phyloP scores from a whole-genome alignment of 2,113 vertebrate species.

The Lynx canadensis region DNA sequence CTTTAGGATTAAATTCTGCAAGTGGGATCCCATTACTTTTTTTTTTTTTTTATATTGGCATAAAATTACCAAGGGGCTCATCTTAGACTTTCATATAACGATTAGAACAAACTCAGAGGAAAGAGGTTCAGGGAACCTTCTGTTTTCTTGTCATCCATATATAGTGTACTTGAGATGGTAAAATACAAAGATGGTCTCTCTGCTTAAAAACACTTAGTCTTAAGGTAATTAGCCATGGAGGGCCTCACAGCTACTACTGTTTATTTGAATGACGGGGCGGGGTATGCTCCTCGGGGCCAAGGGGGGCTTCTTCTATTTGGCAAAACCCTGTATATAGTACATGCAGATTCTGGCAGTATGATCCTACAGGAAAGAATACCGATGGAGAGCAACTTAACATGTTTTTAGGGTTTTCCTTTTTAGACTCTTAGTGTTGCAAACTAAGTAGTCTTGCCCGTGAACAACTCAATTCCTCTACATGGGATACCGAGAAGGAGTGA shows the following conservation, averaged over 20 bases:
- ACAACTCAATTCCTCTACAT: background rate
- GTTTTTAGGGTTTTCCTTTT: background rate
- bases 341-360: background rate
- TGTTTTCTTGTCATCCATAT: background rate
- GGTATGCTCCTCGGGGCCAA: background rate
- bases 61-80: constrained; percentile 7
- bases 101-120: constrained; percentile 25
- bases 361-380: background rate
- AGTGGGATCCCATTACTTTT: background rate
- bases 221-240: background rate
- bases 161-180: background rate
- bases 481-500: background rate
- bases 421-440: background rate
- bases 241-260: background rate
- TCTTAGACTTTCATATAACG: background rate
- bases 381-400: background rate
- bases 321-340: background rate
- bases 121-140: background rate
- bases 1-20: background rate
- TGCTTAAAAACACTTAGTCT: background rate
- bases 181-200: background rate
- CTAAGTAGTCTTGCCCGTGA: background rate
- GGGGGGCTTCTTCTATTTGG: background rate
- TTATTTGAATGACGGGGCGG: background rate
- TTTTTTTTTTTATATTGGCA: background rate